Evolutionary conservation across 92 coral and sea anemone genomes (phyloP).

Genomic region (Phenganax marumi): DNA sequence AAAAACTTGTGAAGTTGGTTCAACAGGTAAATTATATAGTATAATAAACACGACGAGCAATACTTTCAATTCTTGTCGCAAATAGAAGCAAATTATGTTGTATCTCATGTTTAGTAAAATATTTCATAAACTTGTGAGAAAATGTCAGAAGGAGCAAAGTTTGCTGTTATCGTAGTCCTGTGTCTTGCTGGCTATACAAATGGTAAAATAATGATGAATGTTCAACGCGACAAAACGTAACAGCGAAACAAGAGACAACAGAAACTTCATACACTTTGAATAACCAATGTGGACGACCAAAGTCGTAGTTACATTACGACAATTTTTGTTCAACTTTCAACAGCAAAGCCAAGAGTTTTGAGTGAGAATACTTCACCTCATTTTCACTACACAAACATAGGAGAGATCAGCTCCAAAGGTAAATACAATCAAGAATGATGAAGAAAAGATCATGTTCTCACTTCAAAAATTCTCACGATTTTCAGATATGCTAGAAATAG

Average conservation of each 20-base stretch:
- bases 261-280: background rate
- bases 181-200: background rate
- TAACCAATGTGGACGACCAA: background rate
- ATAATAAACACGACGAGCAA: too few species aligned
- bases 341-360: slow-evolving; percentile 2
- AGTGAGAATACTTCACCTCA: background rate
- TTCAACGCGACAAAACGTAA: background rate
- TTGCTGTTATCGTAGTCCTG: background rate
- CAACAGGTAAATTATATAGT: too few species aligned
- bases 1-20: too few species aligned
- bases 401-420: slow-evolving; percentile 36
- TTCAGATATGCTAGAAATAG: slow-evolving; percentile 14
- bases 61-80: too few species aligned
- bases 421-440: background rate
- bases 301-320: too few species aligned
- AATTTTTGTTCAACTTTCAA: background rate
- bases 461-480: background rate
- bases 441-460: background rate
- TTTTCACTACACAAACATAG: slow-evolving; percentile 17
- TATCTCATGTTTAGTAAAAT: background rate
- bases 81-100: background rate
- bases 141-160: background rate
- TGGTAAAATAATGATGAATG: background rate
- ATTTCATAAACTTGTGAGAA: background rate
- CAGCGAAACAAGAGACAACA: background rate